Evolutionary conservation across 1,140 invertebrate species (phyloP), one percentile per base, ranked within the genome.

Genomic region (Eriosoma lanigerum): DNA sequence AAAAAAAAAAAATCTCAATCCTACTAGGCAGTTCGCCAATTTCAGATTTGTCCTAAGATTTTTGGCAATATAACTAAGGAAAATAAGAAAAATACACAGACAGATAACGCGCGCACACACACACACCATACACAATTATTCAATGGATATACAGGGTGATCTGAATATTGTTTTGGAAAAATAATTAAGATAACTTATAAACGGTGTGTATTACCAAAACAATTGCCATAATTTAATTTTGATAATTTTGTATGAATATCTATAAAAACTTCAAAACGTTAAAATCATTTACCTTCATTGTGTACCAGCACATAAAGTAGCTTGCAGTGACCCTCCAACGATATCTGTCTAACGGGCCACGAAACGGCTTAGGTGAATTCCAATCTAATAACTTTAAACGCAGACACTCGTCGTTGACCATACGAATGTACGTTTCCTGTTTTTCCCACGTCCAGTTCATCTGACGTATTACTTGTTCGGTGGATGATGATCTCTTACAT

Each of bases 221-320:
- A n/a, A n/a, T n/a, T n/a, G n/a, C n/a, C n/a, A n/a, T n/a, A n/a
- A n/a, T n/a, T n/a, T n/a, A n/a, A n/a, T n/a, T n/a, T n/a, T n/a
- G n/a, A n/a, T n/a, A n/a, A n/a, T n/a, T n/a, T n/a, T n/a, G n/a
- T n/a, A n/a, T 8, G 24, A 17, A 10, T 50, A 46, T 70, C 17
- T 21, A 17, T 24, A 26, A 29, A 26, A 26, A 62, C 29, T 62
- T 24, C 26, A 29, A 29, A 29, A 38, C 32, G 38, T n/a, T 12
- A 68, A 68, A 70, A 70, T 17, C 24, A 21, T 24, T 82, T 66
- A 83, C 87, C 24, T 87, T 85, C 88, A 91, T 89, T 56, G 90
- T 89, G 83, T 87, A 89, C 88, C 88, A 89, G 82, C 90, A 91
- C 89, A 91, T 90, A 84, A 88, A 91, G 84, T 91, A 91, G 82